Base-by-base conservation (phyloP, 2,797 vertebrate genomes). In the Coluber constrictor region DNA sequence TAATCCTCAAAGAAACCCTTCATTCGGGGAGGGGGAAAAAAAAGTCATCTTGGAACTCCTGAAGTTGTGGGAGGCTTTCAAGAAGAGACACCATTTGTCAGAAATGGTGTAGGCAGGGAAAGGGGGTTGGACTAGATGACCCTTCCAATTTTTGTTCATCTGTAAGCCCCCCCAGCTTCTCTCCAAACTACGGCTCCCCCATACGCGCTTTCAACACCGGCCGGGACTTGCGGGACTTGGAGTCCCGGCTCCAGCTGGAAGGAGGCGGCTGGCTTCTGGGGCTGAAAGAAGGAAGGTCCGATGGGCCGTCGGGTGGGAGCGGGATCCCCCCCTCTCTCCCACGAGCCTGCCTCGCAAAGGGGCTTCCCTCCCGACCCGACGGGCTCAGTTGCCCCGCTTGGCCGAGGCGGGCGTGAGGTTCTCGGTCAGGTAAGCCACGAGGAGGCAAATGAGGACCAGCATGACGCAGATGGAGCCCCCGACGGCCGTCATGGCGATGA, bases 381-480 rank as follows among this genome's bases (percentile, higher is more conserved):
- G 4, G 87, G 61, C 86, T 94, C 43, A 89, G 88, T 6, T 0
- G 5, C 86, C 56, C 79, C 86, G 56, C 43, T 95, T 95, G 23
- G 79, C 94, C 29, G 70, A 63, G 70, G 98, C 98, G 95, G 98
- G 98, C 98, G 99, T 98, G 96, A 99, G 98, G 97, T 99, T 99
- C 96, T 99, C 99, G 4, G 99, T 99, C 97, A 99, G 99, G 96
- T 99, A 99, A 32, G 99, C 99, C 97, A 99, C 99, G 59, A 99
- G 98, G 93, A 99, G 97, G 96, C 99, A 99, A 96, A 99, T 99
- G 97, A 99, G 98, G 96, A 99, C 99, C 96, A 99, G 98, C 99
- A 99, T 99, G 97, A 99, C 99, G 94, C 99, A 99, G 96, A 99
- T 99, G 94, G 99, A 98, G 86, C 99, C 99, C 90, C 99, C 99